Evolutionary conservation across 1,140 invertebrate species (phyloP), one percentile per base, ranked within the genome.

Genomic region (Nomia melanderi): DNA sequence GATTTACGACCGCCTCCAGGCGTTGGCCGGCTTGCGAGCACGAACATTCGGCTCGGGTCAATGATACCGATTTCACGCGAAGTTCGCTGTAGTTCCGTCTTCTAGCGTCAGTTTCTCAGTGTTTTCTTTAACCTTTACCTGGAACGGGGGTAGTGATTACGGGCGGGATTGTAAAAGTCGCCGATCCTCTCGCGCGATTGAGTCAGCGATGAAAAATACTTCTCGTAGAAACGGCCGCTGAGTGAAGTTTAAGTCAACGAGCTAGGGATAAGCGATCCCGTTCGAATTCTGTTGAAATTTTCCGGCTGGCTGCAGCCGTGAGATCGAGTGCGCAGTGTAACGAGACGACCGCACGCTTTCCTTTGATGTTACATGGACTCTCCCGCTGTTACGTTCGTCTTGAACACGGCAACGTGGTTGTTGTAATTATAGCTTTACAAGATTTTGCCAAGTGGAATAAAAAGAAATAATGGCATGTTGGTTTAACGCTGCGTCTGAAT

Each of bases 1-100:
- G 66, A 82, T 75, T 70, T 73, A 79, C 36, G 23, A 14, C 11
- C 23, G 2, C 65, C 33, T 53, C 1, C 17, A n/a, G 57, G 59
- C 65, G 5, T 7, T 6, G 20, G 12, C 14, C 14, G 2, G 41
- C 4, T 14, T 17, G 5, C 14, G 14, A 5, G 14, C 14, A 41
- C 41, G 12, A 17, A 20, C 6, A 14, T 47, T 39, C 20, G n/a
- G 9, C 12, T n/a, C n/a, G n/a, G n/a, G n/a, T n/a, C n/a, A n/a
- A n/a, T n/a, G n/a, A 36, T 36, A 36, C 12, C 23, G 41, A 54
- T 29, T 54, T 36, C 14, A 6, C n/a, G 14, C 20, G 41, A n/a
- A 50, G 25, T 60, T 33, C 5, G 20, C 17, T 50, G 3, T 36
- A 36, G 8, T 50, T 50, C n/a, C 6, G 20, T 8, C n/a, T 7